phyloP scores from a whole-genome alignment of 2,113 vertebrate species.

The Microtus montanus region DNA sequence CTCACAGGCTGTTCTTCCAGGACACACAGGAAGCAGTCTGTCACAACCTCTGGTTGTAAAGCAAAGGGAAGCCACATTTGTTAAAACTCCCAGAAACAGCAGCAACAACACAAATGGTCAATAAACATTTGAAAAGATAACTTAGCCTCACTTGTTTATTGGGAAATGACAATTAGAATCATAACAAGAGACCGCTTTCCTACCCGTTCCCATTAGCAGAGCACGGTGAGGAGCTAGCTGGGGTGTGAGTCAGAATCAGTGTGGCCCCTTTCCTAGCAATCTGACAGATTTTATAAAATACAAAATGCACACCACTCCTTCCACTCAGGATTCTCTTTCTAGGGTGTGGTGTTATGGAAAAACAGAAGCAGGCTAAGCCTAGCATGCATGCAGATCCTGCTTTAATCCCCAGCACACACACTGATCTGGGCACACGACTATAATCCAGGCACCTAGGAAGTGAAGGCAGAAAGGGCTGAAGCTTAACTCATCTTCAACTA shows the following conservation, averaged over 20 bases:
- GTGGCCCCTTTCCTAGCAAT: neutral
- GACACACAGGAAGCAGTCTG: slow-evolving; percentile 38
- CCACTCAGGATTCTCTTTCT: neutral
- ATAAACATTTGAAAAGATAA: slow-evolving; percentile 58
- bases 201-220: slow-evolving; percentile 45
- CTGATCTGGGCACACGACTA: neutral
- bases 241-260: neutral
- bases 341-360: slow-evolving; percentile 5
- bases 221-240: slow-evolving; percentile 38
- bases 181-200: slow-evolving; percentile 29
- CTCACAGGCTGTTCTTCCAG: neutral
- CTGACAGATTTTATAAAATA: slow-evolving; percentile 40
- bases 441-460: neutral
- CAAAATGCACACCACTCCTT: neutral
- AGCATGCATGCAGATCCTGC: neutral
- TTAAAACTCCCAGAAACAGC: slow-evolving; percentile 25
- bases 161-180: slow-evolving; percentile 65
- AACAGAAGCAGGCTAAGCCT: neutral
- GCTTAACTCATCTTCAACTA: neutral
- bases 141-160: slow-evolving; percentile 58
- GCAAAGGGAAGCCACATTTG: slow-evolving; percentile 59
- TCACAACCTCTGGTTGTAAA: slow-evolving; percentile 38
- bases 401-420: neutral
- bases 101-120: slow-evolving; percentile 61
- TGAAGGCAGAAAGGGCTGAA: neutral